Percentiles rank a stretch among this genome's conserved stretches.
Evolutionary conservation across 1,140 invertebrate species (phyloP).

Genomic region (Drosophila setifemur): DNA sequence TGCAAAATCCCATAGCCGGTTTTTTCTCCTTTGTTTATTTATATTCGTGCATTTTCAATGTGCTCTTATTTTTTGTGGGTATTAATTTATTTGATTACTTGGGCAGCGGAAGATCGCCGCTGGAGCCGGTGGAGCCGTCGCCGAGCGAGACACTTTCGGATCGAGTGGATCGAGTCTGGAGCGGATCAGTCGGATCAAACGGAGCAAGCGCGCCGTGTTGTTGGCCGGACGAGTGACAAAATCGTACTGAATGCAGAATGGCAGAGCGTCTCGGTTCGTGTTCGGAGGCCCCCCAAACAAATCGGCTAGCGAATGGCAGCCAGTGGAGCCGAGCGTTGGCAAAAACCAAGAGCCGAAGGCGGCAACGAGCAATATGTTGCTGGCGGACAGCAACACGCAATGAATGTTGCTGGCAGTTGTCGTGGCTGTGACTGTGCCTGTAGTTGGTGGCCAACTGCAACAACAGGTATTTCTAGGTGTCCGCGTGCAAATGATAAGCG

Average conservation of each 20-base stretch:
- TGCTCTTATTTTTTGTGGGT: conserved; percentile 1
- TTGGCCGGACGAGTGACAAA: conserved; percentile 58
- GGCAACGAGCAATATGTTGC: conserved; percentile 19
- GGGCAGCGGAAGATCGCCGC: conserved; percentile 3
- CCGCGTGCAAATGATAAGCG: conserved; percentile 32
- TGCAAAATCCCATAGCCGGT: conserved; percentile 35
- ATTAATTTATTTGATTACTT: conserved; percentile 34
- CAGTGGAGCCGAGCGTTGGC: conserved; percentile 5
- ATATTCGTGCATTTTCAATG: conserved; percentile 14
- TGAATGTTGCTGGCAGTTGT: conserved; percentile 8
- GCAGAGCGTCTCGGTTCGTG: not conserved
- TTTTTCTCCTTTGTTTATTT: conserved; percentile 32
- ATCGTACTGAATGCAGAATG: conserved; percentile 53
- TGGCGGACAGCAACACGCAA: not conserved
- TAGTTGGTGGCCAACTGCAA: conserved; percentile 42
- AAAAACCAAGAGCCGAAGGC: not conserved
- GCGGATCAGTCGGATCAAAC: conserved; percentile 3
- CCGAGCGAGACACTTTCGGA: not conserved
- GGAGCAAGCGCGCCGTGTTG: conserved; percentile 60
- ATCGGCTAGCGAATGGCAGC: conserved; percentile 31
- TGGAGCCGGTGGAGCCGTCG: conserved; percentile 15
- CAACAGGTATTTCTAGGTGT: conserved; percentile 37
- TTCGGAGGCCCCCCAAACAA: conserved; percentile 17
- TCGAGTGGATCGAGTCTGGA: not conserved
- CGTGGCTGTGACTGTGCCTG: too few species aligned